Evolutionary conservation across 2,888 invertebrate genomes (phyloP).

Genomic region (Sericinus montela): DNA sequence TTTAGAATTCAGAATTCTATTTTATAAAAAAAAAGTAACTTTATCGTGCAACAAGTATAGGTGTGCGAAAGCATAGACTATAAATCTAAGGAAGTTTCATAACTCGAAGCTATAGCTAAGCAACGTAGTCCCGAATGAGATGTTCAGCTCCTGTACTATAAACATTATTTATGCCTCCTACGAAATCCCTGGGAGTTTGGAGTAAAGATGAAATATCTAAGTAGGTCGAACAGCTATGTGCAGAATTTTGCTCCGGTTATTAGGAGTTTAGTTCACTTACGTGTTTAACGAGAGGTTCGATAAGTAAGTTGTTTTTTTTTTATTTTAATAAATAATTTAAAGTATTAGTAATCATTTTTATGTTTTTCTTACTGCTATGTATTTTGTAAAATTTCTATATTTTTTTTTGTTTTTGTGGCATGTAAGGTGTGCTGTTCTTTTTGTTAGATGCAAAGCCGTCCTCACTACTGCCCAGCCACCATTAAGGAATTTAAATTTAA

Average conservation of each 20-base stretch:
- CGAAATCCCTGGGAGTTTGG: slow-evolving; percentile 33
- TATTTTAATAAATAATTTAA: no score
- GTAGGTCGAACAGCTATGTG: slow-evolving; percentile 24
- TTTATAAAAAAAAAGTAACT: slow-evolving; percentile 32
- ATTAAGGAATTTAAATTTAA: no score
- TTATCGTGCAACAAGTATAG: slow-evolving; percentile 34
- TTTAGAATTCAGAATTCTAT: neutral
- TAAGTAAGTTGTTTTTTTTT: no score
- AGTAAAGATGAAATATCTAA: slow-evolving; percentile 31
- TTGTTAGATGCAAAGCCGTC: no score
- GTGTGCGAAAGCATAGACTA: slow-evolving; percentile 36
- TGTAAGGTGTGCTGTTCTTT: no score
- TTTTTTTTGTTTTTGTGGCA: no score
- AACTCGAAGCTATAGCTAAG: slow-evolving; percentile 34
- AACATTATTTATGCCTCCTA: slow-evolving; percentile 48
- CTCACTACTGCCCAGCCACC: no score
- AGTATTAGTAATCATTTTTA: no score
- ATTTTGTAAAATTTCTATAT: no score
- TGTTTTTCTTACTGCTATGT: no score
- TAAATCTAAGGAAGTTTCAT: slow-evolving; percentile 49
- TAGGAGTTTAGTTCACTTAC: slow-evolving; percentile 2
- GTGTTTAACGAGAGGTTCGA: neutral
- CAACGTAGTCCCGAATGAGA: slow-evolving; percentile 41
- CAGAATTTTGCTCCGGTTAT: slow-evolving; percentile 9
- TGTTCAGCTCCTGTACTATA: slow-evolving; percentile 45